phyloP scores from a whole-genome alignment of 2,888 invertebrate species.

The Chrysolina oricalcia region DNA sequence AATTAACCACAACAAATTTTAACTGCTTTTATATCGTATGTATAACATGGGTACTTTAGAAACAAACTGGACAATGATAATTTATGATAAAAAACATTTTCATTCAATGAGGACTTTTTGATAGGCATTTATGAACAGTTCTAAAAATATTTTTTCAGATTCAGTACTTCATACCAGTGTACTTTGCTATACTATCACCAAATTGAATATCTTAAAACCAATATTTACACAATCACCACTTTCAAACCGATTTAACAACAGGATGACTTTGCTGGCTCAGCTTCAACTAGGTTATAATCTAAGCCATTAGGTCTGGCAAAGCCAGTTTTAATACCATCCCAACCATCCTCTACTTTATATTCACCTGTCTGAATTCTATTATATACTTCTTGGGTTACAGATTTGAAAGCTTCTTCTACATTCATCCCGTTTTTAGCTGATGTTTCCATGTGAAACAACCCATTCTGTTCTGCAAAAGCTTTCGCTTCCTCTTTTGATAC shows the following conservation, averaged over 20 bases:
- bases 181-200: constrained; percentile 23
- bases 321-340: constrained; percentile 98
- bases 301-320: constrained; percentile 87
- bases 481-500: constrained; percentile 94
- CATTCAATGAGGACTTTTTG: not conserved
- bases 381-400: constrained; percentile 93
- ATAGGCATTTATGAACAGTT: constrained; percentile 2
- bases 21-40: too few species aligned
- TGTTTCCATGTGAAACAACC: constrained; percentile 95
- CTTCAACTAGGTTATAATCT: constrained; percentile 90
- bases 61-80: too few species aligned
- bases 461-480: constrained; percentile 93
- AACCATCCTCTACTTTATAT: constrained; percentile 94
- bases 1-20: too few species aligned
- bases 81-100: not conserved
- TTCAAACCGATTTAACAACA: constrained; percentile 80
- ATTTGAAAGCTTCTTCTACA: constrained; percentile 93
- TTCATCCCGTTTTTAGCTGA: constrained; percentile 94
- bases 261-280: constrained; percentile 90
- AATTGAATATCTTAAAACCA: constrained; percentile 22
- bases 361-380: constrained; percentile 92
- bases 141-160: constrained; percentile 14
- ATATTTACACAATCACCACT: constrained; percentile 28
- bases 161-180: constrained; percentile 9
- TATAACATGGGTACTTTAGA: too few species aligned